A percentile compares a stretch with the other conserved stretches of the same genome.
Evolutionary conservation across 1,140 invertebrate species (phyloP).

Genomic region (Samia ricini): DNA sequence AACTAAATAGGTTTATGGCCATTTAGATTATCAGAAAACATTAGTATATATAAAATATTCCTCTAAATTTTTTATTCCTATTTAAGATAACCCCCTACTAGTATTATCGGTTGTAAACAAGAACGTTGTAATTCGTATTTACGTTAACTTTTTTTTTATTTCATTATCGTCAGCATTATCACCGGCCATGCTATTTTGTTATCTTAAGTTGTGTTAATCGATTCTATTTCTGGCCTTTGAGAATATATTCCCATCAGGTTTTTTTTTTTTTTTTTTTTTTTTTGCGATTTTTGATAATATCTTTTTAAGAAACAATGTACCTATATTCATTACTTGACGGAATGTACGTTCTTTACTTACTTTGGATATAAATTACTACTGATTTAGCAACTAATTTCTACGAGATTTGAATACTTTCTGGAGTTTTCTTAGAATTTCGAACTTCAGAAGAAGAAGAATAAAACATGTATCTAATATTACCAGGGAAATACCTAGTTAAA

Average conservation of each 20-base stretch:
- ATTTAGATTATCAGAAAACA: too few species aligned
- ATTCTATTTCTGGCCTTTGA: background rate
- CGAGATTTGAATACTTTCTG: too few species aligned
- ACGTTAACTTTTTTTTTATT: background rate
- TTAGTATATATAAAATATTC: too few species aligned
- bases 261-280: too few species aligned
- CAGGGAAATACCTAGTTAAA: too few species aligned
- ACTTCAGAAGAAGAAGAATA: too few species aligned
- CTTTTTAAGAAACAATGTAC: background rate
- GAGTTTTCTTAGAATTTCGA: too few species aligned
- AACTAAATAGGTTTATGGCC: too few species aligned
- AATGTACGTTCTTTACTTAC: background rate
- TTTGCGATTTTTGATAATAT: background rate
- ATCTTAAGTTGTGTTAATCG: background rate
- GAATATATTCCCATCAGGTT: background rate
- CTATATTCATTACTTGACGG: background rate
- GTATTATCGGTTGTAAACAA: background rate
- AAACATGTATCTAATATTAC: too few species aligned
- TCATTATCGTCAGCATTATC: background rate
- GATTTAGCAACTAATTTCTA: too few species aligned
- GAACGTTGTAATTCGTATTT: background rate
- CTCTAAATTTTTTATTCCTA: too few species aligned
- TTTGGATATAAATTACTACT: background rate
- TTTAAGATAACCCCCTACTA: too few species aligned
- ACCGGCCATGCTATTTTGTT: background rate